Evolutionary conservation across 2,888 invertebrate species (phyloP).

Genomic region (Yponomeuta malinellus): DNA sequence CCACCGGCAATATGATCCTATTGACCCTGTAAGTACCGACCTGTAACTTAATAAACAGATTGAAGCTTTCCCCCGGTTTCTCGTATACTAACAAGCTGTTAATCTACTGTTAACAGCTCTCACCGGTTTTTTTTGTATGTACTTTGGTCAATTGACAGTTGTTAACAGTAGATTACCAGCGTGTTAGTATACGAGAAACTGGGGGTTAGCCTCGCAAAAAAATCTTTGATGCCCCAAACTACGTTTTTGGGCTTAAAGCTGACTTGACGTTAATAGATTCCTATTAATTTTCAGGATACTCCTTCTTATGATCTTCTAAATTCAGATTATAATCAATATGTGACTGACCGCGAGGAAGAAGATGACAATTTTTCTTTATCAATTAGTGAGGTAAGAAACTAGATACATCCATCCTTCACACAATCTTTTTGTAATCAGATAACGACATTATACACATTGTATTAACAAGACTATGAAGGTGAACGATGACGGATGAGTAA

Average conservation of each 20-base stretch:
- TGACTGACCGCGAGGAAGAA: background rate
- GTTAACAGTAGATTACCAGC: too few species aligned
- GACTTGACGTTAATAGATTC: background rate
- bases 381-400: constrained; percentile 9
- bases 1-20: background rate
- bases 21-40: constrained; percentile 2
- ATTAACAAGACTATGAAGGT: background rate
- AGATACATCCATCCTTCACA: background rate
- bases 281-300: constrained; percentile 5
- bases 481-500: background rate
- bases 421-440: background rate
- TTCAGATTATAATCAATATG: background rate
- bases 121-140: too few species aligned
- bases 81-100: too few species aligned
- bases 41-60: background rate
- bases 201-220: too few species aligned
- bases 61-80: too few species aligned
- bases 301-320: background rate
- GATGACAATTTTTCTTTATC: constrained; percentile 4
- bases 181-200: too few species aligned
- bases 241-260: background rate
- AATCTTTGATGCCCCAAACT: too few species aligned
- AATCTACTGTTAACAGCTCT: too few species aligned
- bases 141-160: too few species aligned
- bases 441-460: background rate